Conservation (phyloP, 2,113 vertebrate genomes). For the Marcusenius ussheri region DNA sequence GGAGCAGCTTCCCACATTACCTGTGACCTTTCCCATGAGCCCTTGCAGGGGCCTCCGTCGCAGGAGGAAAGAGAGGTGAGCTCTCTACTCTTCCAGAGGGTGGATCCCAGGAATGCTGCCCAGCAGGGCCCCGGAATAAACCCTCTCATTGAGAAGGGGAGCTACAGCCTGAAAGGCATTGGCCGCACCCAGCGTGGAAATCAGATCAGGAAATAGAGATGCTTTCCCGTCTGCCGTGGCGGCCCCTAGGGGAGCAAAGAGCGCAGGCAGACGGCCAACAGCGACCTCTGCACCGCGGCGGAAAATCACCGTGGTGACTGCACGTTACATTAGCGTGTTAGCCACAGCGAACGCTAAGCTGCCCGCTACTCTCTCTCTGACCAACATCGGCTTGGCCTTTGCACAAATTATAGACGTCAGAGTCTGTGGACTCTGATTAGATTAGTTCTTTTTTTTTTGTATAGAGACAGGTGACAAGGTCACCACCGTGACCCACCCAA, state of each 20-base stretch:
- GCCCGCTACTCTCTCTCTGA: background rate
- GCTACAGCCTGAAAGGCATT: conserved; percentile 69
- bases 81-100: conserved; percentile 65
- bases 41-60: conserved; percentile 49
- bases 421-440: background rate
- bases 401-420: background rate
- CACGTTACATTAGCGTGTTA: background rate
- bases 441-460: background rate
- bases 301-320: background rate
- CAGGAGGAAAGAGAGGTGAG: conserved; percentile 65
- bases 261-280: conserved; percentile 53
- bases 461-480: background rate
- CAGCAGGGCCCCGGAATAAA: conserved; percentile 65
- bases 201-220: conserved; percentile 76
- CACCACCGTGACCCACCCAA: background rate
- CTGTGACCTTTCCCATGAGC: conserved; percentile 70
- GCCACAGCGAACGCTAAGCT: background rate
- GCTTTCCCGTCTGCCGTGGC: conserved; percentile 68
- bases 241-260: conserved; percentile 69
- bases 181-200: conserved; percentile 68
- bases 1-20: conserved; percentile 56
- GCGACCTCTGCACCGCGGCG: conserved; percentile 23
- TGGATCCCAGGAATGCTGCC: conserved; percentile 71
- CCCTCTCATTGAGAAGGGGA: conserved; percentile 68
- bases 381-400: background rate